A percentile compares a stretch with the other conserved stretches of the same genome.
phyloP scores from a whole-genome alignment of 2,797 vertebrate species.

The Sebastes trivittatus region DNA sequence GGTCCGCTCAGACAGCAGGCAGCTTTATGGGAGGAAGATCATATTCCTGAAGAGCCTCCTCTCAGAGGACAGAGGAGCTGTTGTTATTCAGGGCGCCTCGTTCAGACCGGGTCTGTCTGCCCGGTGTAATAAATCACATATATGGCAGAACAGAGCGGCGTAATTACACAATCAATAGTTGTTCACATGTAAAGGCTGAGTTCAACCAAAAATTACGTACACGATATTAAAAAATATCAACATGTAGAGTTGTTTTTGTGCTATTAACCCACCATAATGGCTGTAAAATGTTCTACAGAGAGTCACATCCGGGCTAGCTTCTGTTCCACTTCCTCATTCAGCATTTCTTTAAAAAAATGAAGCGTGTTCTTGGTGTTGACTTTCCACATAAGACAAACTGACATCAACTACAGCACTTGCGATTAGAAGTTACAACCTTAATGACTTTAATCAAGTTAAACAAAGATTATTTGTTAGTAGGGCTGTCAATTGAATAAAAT shows the following conservation, averaged over 20 bases:
- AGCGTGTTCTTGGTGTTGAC: neutral
- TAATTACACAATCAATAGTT: neutral
- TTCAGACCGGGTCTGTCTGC: conserved; percentile 15
- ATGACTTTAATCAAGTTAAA: neutral
- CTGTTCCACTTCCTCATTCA: neutral
- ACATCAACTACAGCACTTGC: neutral
- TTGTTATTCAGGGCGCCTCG: conserved; percentile 38
- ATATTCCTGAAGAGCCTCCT: conserved; percentile 55
- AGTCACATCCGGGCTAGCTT: neutral
- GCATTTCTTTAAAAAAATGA: neutral
- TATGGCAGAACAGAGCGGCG: neutral
- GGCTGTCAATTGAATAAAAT: no score
- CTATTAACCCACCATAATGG: neutral
- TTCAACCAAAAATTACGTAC: neutral
- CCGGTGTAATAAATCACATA: conserved; percentile 15
- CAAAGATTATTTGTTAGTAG: neutral
- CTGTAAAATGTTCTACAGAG: neutral
- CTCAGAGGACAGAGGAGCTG: conserved; percentile 59
- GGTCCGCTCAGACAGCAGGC: conserved; percentile 41
- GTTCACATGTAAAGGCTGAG: conserved; percentile 3
- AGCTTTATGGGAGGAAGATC: conserved; percentile 54
- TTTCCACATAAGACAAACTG: neutral
- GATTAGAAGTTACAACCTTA: neutral
- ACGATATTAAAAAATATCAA: neutral
- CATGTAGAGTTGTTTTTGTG: neutral